Conservation (phyloP, 2,113 vertebrate species). For the Eurypyga helias region DNA sequence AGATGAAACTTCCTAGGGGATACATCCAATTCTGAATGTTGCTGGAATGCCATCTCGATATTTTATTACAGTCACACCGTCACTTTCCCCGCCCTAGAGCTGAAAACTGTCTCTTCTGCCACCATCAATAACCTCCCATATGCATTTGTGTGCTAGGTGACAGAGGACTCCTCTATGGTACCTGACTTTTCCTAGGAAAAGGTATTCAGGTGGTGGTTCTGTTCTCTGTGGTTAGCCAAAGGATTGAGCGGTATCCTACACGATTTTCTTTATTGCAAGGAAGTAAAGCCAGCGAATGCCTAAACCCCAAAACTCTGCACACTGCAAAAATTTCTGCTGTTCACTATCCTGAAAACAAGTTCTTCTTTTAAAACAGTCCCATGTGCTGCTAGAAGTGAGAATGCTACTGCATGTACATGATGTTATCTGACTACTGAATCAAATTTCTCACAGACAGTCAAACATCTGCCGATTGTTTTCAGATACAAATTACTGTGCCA, state of each 20-base stretch:
- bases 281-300: background rate
- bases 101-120: background rate
- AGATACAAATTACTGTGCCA: background rate
- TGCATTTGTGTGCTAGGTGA: background rate
- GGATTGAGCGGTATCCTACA: background rate
- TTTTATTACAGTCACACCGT: background rate
- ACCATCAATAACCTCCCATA: background rate
- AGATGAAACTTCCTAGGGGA: background rate
- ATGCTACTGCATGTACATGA: background rate
- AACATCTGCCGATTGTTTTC: background rate
- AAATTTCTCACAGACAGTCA: background rate
- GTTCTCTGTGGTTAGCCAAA: background rate
- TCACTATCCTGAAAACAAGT: background rate
- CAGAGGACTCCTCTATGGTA: background rate
- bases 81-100: background rate
- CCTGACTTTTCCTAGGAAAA: background rate
- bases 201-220: background rate
- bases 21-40: background rate
- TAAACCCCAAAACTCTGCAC: background rate
- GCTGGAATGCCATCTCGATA: background rate
- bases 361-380: background rate
- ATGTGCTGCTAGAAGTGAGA: background rate
- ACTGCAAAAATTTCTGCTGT: background rate
- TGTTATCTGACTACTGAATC: background rate
- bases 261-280: background rate